phyloP scores from a whole-genome alignment of 2,113 vertebrate species.

The Ammodytes dubius region DNA sequence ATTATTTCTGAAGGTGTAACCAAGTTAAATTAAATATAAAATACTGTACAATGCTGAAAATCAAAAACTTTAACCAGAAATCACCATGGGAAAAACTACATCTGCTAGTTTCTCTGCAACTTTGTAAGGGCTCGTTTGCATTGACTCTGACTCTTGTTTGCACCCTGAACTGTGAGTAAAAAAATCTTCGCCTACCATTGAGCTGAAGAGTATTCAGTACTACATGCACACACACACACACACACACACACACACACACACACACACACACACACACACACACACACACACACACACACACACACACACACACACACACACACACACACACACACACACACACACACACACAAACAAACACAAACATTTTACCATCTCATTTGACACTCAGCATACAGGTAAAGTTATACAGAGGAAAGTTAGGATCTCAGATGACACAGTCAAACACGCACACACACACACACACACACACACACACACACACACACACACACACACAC shows the following conservation, averaged over 20 bases:
- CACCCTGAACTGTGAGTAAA: neutral
- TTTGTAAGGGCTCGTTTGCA: neutral
- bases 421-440: slow-evolving; percentile 45
- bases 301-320: no score
- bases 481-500: slow-evolving; percentile 21
- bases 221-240: neutral
- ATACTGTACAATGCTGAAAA: neutral
- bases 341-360: neutral
- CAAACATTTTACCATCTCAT: slow-evolving; percentile 7
- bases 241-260: neutral
- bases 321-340: no score
- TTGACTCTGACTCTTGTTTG: neutral
- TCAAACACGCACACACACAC: slow-evolving; percentile 2
- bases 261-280: neutral
- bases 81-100: neutral
- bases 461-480: slow-evolving; percentile 2
- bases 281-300: neutral
- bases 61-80: neutral
- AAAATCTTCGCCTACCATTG: neutral
- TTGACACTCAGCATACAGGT: slow-evolving; percentile 22
- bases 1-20: neutral
- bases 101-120: neutral
- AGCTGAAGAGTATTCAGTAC: neutral
- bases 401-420: slow-evolving; percentile 31
- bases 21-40: neutral